Percentiles rank a stretch among this genome's conserved stretches.
These are phyloP conservation scores for Stegostoma tigrinum DNA, from an alignment of 2,113 vertebrate genomes.

Conservation along the genomic window DNA sequence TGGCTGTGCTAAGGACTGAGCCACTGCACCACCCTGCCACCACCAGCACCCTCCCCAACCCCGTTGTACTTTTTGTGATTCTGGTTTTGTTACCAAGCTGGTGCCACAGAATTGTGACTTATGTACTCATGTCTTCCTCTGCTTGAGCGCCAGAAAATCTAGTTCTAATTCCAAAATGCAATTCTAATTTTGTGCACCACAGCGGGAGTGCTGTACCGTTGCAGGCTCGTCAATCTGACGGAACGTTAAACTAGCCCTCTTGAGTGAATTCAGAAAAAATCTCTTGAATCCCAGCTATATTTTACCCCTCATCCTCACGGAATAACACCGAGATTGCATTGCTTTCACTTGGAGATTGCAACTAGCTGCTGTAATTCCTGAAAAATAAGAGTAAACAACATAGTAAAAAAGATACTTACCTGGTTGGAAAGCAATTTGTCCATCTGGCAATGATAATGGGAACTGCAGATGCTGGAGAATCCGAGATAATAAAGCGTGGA, in stretches of 20 bases:
- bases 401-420: background rate
- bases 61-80: no score
- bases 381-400: background rate
- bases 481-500: no score
- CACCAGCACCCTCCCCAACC: no score
- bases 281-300: no score
- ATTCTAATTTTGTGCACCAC: background rate
- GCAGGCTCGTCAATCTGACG: background rate
- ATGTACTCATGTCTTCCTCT: no score
- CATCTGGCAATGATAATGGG: background rate
- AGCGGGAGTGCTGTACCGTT: background rate
- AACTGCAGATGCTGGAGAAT: no score
- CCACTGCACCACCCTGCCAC: no score
- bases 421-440: background rate
- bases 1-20: no score
- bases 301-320: background rate
- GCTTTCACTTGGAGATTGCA: background rate
- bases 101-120: no score
- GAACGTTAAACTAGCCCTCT: background rate
- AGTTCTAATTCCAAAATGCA: no score
- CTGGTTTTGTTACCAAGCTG: no score
- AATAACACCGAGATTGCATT: background rate
- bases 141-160: no score
- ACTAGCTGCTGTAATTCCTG: background rate
- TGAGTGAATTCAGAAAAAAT: background rate